Evolutionary conservation across 2,888 invertebrate species (phyloP).

Genomic region (Homarus gammarus): DNA sequence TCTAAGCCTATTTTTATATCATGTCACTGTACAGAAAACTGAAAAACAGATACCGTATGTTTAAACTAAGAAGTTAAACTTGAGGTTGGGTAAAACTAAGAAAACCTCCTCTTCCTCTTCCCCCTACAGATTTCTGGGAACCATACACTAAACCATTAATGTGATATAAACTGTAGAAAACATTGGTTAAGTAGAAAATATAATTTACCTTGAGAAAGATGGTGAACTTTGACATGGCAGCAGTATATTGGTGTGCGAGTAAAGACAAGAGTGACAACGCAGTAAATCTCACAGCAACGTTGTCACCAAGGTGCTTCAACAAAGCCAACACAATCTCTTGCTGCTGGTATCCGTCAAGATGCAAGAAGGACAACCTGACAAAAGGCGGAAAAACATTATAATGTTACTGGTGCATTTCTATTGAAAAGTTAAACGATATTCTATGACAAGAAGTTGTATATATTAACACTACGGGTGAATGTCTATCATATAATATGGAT

Average conservation of each 20-base stretch:
- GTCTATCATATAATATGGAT: too few species aligned
- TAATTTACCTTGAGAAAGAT: constrained; percentile 76
- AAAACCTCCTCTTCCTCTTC: too few species aligned
- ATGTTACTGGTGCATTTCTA: neutral
- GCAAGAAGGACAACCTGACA: constrained; percentile 62
- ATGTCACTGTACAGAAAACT: too few species aligned
- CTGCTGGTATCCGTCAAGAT: constrained; percentile 70
- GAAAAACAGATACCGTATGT: too few species aligned
- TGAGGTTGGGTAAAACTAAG: too few species aligned
- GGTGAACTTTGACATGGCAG: constrained; percentile 79
- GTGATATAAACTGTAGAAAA: neutral
- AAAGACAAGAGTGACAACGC: constrained; percentile 79
- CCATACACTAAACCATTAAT: too few species aligned
- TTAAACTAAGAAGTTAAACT: too few species aligned
- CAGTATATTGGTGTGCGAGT: constrained; percentile 78
- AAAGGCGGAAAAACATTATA: neutral
- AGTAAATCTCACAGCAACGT: constrained; percentile 78
- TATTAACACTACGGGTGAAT: too few species aligned
- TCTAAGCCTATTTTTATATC: too few species aligned
- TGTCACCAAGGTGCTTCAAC: constrained; percentile 79
- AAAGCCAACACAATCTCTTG: constrained; percentile 79
- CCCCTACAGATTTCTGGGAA: too few species aligned
- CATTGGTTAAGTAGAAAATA: neutral
- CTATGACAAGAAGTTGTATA: too few species aligned
- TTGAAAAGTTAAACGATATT: too few species aligned